A percentile compares a stretch with the other conserved stretches of the same genome.
phyloP scores from a whole-genome alignment of 2,113 vertebrate species.

The Peromyscus maniculatus region DNA sequence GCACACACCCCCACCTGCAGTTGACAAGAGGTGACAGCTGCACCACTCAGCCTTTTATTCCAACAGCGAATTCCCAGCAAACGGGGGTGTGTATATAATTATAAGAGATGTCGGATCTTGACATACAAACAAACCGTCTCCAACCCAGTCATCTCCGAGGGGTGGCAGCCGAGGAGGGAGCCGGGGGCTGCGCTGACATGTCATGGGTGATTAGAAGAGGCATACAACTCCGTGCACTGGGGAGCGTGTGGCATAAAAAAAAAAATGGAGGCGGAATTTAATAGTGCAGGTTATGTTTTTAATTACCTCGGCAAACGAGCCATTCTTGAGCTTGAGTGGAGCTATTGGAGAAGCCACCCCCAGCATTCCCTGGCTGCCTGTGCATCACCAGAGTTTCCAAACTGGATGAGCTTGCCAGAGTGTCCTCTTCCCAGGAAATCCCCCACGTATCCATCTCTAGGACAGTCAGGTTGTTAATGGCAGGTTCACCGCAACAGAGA shows the following conservation, averaged over 20 bases:
- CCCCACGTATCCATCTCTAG: rapidly evolving
- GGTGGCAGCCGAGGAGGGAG: constrained; percentile 44
- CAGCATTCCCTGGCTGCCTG: constrained; percentile 54
- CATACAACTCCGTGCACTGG: neutral
- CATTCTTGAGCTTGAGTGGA: constrained; percentile 1
- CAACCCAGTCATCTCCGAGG: neutral
- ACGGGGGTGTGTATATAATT: constrained; percentile 77
- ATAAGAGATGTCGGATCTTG: constrained; percentile 63
- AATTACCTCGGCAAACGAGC: constrained; percentile 73
- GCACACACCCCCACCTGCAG: neutral
- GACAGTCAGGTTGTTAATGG: neutral
- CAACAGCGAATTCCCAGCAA: neutral
- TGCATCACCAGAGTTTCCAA: constrained; percentile 52
- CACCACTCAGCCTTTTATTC: constrained; percentile 18
- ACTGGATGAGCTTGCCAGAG: neutral
- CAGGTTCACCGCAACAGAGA: neutral
- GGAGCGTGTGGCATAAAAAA: neutral
- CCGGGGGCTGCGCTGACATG: neutral
- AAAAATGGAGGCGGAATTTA: constrained; percentile 65
- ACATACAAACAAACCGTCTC: constrained; percentile 78
- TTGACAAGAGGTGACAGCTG: neutral
- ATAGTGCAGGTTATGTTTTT: constrained; percentile 69
- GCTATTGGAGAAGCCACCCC: constrained; percentile 44
- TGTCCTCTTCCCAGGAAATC: neutral
- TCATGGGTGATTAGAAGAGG: constrained; percentile 64